Evolutionary conservation across 2,113 vertebrate genomes (phyloP).

Genomic region (Strigops habroptila): DNA sequence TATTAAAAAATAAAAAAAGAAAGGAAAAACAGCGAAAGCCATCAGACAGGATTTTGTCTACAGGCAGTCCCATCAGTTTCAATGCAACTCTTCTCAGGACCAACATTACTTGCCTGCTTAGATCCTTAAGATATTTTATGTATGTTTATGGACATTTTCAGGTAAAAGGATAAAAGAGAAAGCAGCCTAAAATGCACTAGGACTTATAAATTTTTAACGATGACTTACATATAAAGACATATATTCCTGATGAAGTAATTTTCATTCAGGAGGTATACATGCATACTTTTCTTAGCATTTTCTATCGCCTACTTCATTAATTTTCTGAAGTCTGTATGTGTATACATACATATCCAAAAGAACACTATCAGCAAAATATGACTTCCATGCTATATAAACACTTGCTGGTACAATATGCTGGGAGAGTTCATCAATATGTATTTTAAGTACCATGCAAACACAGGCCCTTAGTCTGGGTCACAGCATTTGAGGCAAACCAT

Average conservation of each 20-base stretch:
- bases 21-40: accelerated
- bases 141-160: background rate
- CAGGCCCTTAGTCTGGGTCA: background rate
- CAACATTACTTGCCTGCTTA: background rate
- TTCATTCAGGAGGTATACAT: background rate
- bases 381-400: background rate
- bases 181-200: background rate
- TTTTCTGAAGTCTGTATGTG: background rate
- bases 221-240: background rate
- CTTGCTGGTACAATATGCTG: background rate
- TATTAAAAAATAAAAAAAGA: background rate
- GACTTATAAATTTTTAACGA: background rate
- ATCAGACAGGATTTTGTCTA: background rate
- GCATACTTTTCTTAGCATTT: background rate
- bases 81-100: background rate
- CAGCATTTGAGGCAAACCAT: background rate
- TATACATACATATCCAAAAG: background rate
- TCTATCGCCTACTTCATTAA: background rate
- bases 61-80: background rate
- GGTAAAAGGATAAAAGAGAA: background rate
- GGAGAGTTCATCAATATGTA: background rate
- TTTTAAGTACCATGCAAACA: background rate
- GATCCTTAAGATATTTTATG: background rate
- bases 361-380: background rate
- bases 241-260: background rate